phyloP scores from a whole-genome alignment of 2,797 vertebrate species.

The Trichosurus vulpecula region DNA sequence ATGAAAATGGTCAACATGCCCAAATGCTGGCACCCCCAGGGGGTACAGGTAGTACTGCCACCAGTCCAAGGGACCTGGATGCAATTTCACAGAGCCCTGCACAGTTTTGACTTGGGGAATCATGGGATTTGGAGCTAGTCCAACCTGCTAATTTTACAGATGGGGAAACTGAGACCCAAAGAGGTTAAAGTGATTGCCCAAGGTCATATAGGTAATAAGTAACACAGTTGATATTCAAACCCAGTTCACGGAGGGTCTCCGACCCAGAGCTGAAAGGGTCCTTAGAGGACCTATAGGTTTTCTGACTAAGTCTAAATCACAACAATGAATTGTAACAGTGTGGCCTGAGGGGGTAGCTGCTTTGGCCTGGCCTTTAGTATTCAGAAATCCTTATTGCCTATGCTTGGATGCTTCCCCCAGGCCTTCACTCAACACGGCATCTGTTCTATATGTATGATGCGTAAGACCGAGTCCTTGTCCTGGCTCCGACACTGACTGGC shows the following conservation, averaged over 20 bases:
- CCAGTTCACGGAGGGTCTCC: not conserved
- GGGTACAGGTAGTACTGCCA: not conserved
- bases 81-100: not conserved
- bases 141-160: not conserved
- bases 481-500: not conserved
- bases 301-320: not conserved
- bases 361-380: not conserved
- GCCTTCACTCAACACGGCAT: not conserved
- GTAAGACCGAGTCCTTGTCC: not conserved
- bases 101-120: not conserved
- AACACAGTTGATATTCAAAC: not conserved
- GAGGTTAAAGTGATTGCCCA: not conserved
- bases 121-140: not conserved
- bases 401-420: not conserved
- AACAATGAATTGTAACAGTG: not conserved
- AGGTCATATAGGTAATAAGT: not conserved
- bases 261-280: not conserved
- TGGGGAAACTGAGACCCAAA: not conserved
- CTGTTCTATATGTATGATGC: no score
- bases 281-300: not conserved
- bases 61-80: not conserved
- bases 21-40: not conserved
- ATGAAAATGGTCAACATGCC: not conserved
- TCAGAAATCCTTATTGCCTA: not conserved
- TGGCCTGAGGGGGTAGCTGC: not conserved